These are phyloP conservation scores for Agapornis roseicollis DNA, from an alignment of 2,113 vertebrate genomes.

Conservation along the genomic window DNA sequence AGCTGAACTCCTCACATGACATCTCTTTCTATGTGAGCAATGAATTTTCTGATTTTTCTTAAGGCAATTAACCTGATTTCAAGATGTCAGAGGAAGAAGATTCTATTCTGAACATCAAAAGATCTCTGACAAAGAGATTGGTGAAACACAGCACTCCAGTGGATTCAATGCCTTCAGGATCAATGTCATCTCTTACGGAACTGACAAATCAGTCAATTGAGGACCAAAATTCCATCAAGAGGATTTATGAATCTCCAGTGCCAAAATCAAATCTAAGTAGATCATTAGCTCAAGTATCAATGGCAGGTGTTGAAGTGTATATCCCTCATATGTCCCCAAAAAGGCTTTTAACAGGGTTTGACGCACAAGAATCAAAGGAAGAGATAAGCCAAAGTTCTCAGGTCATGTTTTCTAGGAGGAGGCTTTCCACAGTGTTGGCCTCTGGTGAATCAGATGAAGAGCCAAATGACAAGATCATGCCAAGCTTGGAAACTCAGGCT, in stretches of 20 bases:
- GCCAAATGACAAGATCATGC: neutral
- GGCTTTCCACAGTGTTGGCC: constrained; percentile 49
- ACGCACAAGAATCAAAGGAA: neutral
- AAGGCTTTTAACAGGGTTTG: neutral
- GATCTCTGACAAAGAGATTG: neutral
- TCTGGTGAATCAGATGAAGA: constrained; percentile 46
- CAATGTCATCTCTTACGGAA: neutral
- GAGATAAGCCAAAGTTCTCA: neutral
- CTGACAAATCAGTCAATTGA: neutral
- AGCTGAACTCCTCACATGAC: neutral
- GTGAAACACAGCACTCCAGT: constrained; percentile 63
- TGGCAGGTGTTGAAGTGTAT: neutral
- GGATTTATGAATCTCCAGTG: neutral
- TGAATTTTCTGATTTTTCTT: neutral
- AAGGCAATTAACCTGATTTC: neutral
- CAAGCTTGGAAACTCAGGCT: neutral
- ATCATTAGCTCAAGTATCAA: neutral
- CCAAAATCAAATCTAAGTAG: neutral
- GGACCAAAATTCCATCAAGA: neutral
- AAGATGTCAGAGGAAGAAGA: constrained; percentile 59
- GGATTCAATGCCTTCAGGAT: neutral
- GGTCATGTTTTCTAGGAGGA: constrained; percentile 1
- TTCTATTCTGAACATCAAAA: constrained; percentile 45
- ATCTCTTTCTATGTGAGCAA: neutral
- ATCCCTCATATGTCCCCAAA: neutral